phyloP scores from a whole-genome alignment of 2,113 vertebrate species.

The Passer montanus region DNA sequence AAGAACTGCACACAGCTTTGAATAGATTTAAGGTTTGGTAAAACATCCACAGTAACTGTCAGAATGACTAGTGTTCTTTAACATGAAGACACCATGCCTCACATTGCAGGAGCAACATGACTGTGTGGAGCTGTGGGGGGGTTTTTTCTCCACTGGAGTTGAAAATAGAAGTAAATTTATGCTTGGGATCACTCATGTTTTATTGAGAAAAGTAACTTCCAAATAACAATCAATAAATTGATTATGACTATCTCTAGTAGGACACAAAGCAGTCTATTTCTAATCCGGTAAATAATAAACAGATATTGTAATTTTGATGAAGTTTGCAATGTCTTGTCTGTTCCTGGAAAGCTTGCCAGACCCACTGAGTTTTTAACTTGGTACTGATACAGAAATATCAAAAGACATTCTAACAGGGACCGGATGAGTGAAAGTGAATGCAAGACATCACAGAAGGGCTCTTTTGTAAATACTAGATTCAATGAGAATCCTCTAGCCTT shows the following conservation, averaged over 20 bases:
- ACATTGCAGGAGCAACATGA: background rate
- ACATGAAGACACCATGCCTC: background rate
- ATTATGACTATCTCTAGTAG: background rate
- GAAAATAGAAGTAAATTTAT: background rate
- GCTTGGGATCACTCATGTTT: background rate
- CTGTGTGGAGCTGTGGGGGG: background rate
- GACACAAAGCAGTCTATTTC: background rate
- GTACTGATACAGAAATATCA: background rate
- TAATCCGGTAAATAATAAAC: background rate
- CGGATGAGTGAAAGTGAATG: background rate
- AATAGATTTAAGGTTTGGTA: background rate
- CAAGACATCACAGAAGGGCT: background rate
- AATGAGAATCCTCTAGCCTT: background rate
- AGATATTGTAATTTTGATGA: background rate
- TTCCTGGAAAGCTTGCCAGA: background rate
- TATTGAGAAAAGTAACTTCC: background rate
- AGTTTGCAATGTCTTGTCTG: background rate
- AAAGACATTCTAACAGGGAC: background rate
- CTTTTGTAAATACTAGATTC: background rate
- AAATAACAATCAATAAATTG: background rate
- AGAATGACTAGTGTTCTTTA: background rate
- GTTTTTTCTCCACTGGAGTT: accelerated
- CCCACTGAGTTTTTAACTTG: background rate
- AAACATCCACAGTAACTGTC: background rate
- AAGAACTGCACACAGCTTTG: background rate